These are phyloP conservation scores for Ornithoptera priamus DNA, from an alignment of 2,888 invertebrate genomes.

Conservation along the genomic window DNA sequence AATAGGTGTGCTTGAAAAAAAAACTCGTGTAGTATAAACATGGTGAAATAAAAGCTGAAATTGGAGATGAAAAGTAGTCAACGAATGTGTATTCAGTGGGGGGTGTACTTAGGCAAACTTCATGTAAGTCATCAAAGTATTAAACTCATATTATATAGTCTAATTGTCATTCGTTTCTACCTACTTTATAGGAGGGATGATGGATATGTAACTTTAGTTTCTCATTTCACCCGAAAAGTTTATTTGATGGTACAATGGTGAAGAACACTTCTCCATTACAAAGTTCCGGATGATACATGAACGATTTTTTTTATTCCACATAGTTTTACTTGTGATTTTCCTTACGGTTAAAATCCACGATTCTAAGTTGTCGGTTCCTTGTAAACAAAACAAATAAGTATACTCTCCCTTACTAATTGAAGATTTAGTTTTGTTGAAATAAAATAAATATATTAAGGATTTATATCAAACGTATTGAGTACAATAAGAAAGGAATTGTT, in stretches of 20 bases:
- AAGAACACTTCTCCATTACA: too few relatives aligned
- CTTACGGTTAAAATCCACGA: neutral
- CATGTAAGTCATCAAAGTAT: neutral
- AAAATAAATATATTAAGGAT: too few relatives aligned
- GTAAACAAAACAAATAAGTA: neutral
- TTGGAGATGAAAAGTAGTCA: constrained; percentile 3
- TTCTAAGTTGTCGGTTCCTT: neutral
- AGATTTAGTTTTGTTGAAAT: neutral
- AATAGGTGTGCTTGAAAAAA: neutral
- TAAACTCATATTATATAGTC: constrained; percentile 1
- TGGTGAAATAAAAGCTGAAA: constrained; percentile 1
- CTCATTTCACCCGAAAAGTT: too few relatives aligned
- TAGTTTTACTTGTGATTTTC: neutral
- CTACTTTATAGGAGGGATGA: too few relatives aligned
- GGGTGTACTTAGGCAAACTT: constrained; percentile 8
- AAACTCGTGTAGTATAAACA: neutral
- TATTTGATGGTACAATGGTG: too few relatives aligned
- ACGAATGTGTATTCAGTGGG: neutral
- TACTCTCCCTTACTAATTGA: neutral
- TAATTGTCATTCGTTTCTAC: too few relatives aligned
- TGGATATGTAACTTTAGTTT: too few relatives aligned
- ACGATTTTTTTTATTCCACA: too few relatives aligned
- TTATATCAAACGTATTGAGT: too few relatives aligned
- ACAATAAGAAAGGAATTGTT: too few relatives aligned
- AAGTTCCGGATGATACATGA: too few relatives aligned